Conservation (phyloP, 2,113 vertebrate species). For the Oceanites oceanicus region DNA sequence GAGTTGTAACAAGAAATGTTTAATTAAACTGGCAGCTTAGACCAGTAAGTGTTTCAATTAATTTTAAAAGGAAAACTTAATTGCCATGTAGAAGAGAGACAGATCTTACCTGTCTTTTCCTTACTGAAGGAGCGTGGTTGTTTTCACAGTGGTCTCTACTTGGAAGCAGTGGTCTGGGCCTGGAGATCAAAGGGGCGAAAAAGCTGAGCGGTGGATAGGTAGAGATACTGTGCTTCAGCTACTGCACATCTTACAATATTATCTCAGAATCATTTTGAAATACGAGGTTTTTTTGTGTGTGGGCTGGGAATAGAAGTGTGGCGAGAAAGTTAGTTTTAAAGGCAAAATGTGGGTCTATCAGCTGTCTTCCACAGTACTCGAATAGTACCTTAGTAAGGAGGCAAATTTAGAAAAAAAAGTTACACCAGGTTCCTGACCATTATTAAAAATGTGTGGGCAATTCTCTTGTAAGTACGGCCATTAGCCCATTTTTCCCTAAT, state of each 20-base stretch:
- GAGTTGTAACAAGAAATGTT: conserved; percentile 18
- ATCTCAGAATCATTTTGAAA: background rate
- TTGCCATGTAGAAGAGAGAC: background rate
- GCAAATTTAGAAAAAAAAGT: background rate
- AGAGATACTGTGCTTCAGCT: background rate
- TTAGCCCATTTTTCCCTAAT: background rate
- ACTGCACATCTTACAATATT: background rate
- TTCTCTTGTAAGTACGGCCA: background rate
- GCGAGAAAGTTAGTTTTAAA: background rate
- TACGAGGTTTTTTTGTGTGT: fast-evolving
- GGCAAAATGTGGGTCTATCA: background rate
- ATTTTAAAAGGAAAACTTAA: conserved; percentile 40
- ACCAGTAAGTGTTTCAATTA: conserved; percentile 22
- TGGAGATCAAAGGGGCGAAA: background rate
- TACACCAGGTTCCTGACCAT: background rate
- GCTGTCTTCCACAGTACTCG: background rate
- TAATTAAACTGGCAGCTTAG: conserved; percentile 53
- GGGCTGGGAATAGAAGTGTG: background rate
- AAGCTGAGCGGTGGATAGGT: background rate
- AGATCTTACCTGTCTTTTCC: background rate
- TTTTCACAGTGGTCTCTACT: background rate
- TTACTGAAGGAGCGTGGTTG: background rate
- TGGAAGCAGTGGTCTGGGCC: background rate
- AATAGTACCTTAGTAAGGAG: background rate
- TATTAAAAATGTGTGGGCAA: background rate